Percentiles rank a stretch among this genome's conserved stretches.
These are phyloP conservation scores for Melieria picta DNA, from an alignment of 2,888 invertebrate species.

Conservation along the genomic window DNA sequence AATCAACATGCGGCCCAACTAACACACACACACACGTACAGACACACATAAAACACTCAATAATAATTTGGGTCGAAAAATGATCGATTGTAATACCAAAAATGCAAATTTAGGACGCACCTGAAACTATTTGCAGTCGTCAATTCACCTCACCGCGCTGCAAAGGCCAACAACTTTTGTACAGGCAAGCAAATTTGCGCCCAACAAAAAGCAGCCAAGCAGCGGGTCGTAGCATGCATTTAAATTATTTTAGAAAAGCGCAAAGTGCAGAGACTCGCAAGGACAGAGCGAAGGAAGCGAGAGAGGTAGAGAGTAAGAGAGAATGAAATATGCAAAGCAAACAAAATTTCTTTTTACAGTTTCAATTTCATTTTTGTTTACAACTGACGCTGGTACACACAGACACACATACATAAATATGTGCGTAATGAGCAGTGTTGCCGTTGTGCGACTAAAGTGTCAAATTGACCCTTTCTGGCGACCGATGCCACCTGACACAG, in stretches of 20 bases:
- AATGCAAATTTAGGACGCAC: slow-evolving; percentile 5
- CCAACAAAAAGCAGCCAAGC: slow-evolving; percentile 30
- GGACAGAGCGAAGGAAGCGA: no score
- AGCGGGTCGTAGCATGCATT: slow-evolving; percentile 33
- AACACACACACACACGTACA: no score
- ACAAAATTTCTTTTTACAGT: slow-evolving; percentile 18
- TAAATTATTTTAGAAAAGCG: slow-evolving; percentile 4
- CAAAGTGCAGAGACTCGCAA: no score
- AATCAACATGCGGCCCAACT: no score
- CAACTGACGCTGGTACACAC: slow-evolving; percentile 25
- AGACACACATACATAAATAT: background rate
- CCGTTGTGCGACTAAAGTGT: no score
- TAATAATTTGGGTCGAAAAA: background rate
- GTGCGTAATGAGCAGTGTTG: background rate
- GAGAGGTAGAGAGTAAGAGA: no score
- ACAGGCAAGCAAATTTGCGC: slow-evolving; percentile 1
- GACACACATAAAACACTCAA: background rate
- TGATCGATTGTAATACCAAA: slow-evolving; percentile 8
- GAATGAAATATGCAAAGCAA: no score
- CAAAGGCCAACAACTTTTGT: no score
- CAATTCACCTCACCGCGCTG: background rate
- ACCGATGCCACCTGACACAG: no score
- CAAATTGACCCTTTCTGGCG: no score
- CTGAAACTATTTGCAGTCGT: slow-evolving; percentile 17
- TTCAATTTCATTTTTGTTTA: slow-evolving; percentile 21